Evolutionary conservation across 2,888 invertebrate genomes (phyloP).

Genomic region (Gandaritis pyraliata): DNA sequence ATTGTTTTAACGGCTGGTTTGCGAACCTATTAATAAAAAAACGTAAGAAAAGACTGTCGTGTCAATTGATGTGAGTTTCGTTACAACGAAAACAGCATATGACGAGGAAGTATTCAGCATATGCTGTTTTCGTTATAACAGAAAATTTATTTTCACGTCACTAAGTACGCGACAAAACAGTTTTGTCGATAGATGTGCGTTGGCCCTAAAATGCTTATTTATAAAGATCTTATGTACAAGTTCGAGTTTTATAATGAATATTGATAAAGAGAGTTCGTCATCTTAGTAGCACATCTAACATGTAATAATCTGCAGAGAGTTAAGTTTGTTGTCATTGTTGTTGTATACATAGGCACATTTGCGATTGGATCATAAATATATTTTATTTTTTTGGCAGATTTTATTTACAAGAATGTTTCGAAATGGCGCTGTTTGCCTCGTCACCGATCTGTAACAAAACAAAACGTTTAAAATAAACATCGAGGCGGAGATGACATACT

Average conservation of each 20-base stretch:
- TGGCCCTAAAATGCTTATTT: constrained; percentile 43
- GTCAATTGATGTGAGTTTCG: too few relatives aligned
- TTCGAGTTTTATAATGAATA: constrained; percentile 6
- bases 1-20: too few relatives aligned
- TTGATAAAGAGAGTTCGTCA: background rate
- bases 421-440: background rate
- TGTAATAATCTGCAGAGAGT: background rate
- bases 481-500: too few relatives aligned
- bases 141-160: too few relatives aligned
- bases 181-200: too few relatives aligned
- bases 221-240: constrained; percentile 3
- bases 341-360: background rate
- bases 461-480: constrained; percentile 2
- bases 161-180: too few relatives aligned
- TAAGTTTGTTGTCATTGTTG: background rate
- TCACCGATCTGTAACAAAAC: constrained; percentile 19
- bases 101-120: too few relatives aligned
- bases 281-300: constrained; percentile 2
- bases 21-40: too few relatives aligned
- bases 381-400: constrained; percentile 18
- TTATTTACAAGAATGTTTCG: constrained; percentile 7
- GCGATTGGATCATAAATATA: background rate
- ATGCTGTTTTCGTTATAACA: too few relatives aligned
- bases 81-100: too few relatives aligned
- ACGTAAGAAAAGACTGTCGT: too few relatives aligned